A percentile compares a stretch with the other conserved stretches of the same genome.
Conservation (phyloP, 2,888 invertebrate species). For the Acrobasis suavella region DNA sequence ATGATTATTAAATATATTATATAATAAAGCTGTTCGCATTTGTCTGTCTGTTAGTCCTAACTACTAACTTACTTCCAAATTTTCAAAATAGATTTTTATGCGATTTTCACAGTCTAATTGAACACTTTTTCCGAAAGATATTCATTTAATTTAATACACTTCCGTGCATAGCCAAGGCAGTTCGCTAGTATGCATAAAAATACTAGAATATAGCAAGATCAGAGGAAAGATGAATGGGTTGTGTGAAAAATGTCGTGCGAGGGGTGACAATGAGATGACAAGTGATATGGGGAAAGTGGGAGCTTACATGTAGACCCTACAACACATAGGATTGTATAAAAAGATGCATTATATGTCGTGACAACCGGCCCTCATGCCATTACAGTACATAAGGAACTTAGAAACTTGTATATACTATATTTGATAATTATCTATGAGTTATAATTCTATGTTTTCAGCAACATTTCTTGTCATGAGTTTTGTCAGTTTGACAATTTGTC, state of each 20-base stretch:
- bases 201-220: background rate
- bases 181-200: background rate
- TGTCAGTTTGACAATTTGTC: too few species aligned
- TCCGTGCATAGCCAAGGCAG: background rate
- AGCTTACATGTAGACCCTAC: background rate
- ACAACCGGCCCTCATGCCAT: background rate
- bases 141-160: too few species aligned
- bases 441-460: too few species aligned
- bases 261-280: slow-evolving; percentile 17
- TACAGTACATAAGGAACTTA: background rate
- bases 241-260: slow-evolving; percentile 9
- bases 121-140: too few species aligned
- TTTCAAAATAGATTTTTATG: too few species aligned
- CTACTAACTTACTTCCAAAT: too few species aligned
- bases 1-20: too few species aligned
- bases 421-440: too few species aligned
- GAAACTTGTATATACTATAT: background rate
- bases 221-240: slow-evolving; percentile 6
- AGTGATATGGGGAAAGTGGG: slow-evolving; percentile 15
- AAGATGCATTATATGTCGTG: background rate
- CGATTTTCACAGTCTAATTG: too few species aligned
- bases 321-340: background rate
- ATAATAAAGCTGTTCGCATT: too few species aligned
- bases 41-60: too few species aligned
- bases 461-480: too few species aligned